Conservation (phyloP, 2,797 vertebrate species). For the Darevskia mixta region DNA sequence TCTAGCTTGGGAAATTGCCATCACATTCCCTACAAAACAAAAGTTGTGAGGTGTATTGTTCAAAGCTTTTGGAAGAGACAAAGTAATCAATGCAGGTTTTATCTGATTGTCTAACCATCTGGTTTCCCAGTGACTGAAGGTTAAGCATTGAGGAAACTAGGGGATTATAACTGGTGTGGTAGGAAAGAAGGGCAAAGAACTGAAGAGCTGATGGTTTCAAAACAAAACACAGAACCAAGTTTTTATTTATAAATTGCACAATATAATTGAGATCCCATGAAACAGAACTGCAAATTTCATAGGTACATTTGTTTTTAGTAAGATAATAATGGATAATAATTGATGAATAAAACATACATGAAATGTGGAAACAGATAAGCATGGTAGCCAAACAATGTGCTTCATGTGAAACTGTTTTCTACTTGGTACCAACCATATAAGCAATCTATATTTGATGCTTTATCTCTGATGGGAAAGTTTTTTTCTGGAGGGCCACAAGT, state of each 20-base stretch:
- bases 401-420: neutral
- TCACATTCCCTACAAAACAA: slow-evolving; percentile 21
- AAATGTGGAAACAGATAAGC: slow-evolving; percentile 17
- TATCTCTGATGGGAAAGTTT: neutral
- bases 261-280: neutral
- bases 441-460: neutral
- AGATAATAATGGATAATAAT: neutral
- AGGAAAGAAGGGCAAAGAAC: slow-evolving; percentile 15
- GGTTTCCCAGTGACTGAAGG: slow-evolving; percentile 76
- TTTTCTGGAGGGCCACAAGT: neutral
- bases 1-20: slow-evolving; percentile 66
- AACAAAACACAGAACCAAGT: neutral
- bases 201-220: neutral
- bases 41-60: slow-evolving; percentile 70
- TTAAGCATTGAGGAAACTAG: slow-evolving; percentile 67
- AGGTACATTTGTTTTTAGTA: slow-evolving; percentile 18
- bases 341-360: neutral
- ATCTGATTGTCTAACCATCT: slow-evolving; percentile 86
- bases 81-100: slow-evolving; percentile 67
- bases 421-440: neutral
- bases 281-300: neutral
- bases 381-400: neutral
- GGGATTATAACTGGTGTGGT: slow-evolving; percentile 28
- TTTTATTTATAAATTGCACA: neutral
- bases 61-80: slow-evolving; percentile 63